A percentile compares a stretch with the other conserved stretches of the same genome.
Evolutionary conservation across 2,888 invertebrate genomes (phyloP).

Genomic region (Adela reaumurella): DNA sequence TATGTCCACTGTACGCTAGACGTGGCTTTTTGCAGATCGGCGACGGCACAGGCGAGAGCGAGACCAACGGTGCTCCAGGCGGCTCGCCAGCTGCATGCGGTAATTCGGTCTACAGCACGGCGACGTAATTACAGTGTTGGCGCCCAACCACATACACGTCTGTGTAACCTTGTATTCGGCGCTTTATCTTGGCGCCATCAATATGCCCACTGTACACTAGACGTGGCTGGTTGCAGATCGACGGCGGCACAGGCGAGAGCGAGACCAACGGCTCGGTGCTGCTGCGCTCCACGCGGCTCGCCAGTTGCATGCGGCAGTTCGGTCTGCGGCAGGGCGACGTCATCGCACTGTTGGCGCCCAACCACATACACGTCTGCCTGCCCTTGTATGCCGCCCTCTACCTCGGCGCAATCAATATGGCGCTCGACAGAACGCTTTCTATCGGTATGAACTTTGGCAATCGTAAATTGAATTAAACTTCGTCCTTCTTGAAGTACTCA

Average conservation of each 20-base stretch:
- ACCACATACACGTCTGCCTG: conserved; percentile 32
- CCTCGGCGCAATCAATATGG: neutral
- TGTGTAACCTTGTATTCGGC: conserved; percentile 41
- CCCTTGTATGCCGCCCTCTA: conserved; percentile 30
- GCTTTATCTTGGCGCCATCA: conserved; percentile 11
- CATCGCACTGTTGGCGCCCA: conserved; percentile 28
- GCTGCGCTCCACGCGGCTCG: conserved; percentile 23
- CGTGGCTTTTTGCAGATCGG: too few species aligned
- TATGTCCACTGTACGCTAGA: too few species aligned
- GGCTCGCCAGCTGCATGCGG: conserved; percentile 33
- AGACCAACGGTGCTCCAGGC: conserved; percentile 3
- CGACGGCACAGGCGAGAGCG: too few species aligned
- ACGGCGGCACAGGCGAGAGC: conserved; percentile 29
- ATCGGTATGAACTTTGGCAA: too few species aligned
- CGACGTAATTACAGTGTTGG: conserved; percentile 43
- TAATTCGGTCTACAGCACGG: conserved; percentile 28
- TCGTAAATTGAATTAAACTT: too few species aligned
- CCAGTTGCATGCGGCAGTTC: conserved; percentile 21
- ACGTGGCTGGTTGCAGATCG: too few species aligned
- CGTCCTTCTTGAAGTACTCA: too few species aligned
- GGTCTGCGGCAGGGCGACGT: conserved; percentile 31
- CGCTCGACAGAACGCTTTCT: conserved; percentile 1
- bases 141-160: conserved; percentile 35
- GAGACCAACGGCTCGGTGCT: conserved; percentile 29
- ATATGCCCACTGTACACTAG: too few species aligned